Evolutionary conservation across 2,113 vertebrate genomes (phyloP), one percentile per base, ranked within the genome.

Genomic region (Pedionomus torquatus): DNA sequence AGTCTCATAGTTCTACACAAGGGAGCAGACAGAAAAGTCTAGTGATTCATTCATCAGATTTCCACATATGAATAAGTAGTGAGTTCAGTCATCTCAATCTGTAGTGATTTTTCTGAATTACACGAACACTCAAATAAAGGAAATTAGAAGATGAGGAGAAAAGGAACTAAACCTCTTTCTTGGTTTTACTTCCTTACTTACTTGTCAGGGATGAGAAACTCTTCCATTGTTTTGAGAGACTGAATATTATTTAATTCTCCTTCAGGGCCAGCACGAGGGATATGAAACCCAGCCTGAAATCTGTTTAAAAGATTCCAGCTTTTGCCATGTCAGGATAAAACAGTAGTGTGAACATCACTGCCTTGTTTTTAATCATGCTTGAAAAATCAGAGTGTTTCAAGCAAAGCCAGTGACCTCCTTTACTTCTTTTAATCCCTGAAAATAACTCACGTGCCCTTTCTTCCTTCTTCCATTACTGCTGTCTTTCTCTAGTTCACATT

Each of bases 351-450:
- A 95, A 79, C 79, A 49, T 87, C 77, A 79, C 52, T 87, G 90
- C 44, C 64, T 94, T 88, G 48, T 72, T 95, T 97, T 90, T 31
- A 93, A 87, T 87, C 33, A 65, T 64, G 70, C 75, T 91, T 97
- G 74, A 91, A 81, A 94, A 94, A 87, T 95, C 70, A 90, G 48
- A 13, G 63, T 80, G 26, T 90, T 88, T 87, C 35, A 83, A 89
- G 77, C 35, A 89, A 94, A 95, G 39, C 63, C 39, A 65, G 26
- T 95, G 91, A 95, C 80, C 63, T 93, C 71, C 71, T 89, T 84
- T 95, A 46, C 76, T 24, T 89, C 55, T 87, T 87, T 76, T 95
- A 95, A 93, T 95, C 93, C 89, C 41, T 46, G 87, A 81, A 92
- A 94, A 54, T 68, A 77, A 91, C 44, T 90, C 9, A 3, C 66